Evolutionary conservation across 2,797 vertebrate genomes (phyloP).

Genomic region (Neomorphus geoffroyi): DNA sequence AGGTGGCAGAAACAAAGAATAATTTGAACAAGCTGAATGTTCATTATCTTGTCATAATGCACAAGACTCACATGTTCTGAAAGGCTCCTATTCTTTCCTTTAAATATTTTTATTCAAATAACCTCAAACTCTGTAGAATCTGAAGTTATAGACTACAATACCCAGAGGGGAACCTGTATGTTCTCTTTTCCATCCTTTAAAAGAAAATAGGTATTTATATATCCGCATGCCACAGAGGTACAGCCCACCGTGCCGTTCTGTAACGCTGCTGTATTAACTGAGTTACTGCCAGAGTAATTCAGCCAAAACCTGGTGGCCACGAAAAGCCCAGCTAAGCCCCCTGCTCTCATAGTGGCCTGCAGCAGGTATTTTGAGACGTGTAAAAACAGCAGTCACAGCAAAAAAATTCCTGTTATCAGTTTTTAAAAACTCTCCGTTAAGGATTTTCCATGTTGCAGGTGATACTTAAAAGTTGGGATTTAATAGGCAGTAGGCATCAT

Average conservation of each 20-base stretch:
- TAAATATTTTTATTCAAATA: constrained; percentile 70
- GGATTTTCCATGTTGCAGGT: not conserved
- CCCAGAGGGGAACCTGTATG: constrained; percentile 5
- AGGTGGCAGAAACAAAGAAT: constrained; percentile 48
- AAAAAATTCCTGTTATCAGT: not conserved
- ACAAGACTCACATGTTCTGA: constrained; percentile 36
- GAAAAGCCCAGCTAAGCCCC: not conserved
- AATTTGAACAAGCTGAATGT: constrained; percentile 33
- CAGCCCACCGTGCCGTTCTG: not conserved
- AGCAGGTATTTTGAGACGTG: not conserved
- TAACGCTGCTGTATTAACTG: not conserved
- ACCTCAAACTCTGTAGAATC: not conserved
- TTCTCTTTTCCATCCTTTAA: constrained; percentile 8
- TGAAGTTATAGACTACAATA: constrained; percentile 42
- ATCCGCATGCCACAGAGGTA: not conserved
- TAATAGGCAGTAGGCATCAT: not conserved
- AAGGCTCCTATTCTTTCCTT: constrained; percentile 50
- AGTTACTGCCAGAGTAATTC: not conserved
- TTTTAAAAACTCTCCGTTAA: not conserved
- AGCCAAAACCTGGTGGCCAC: not conserved
- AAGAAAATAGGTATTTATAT: constrained; percentile 37
- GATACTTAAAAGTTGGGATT: not conserved
- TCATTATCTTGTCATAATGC: constrained; percentile 70
- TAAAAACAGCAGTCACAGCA: not conserved
- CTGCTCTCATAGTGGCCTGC: not conserved